Conservation (phyloP, 2,113 vertebrate genomes). For the Petaurus breviceps region DNA sequence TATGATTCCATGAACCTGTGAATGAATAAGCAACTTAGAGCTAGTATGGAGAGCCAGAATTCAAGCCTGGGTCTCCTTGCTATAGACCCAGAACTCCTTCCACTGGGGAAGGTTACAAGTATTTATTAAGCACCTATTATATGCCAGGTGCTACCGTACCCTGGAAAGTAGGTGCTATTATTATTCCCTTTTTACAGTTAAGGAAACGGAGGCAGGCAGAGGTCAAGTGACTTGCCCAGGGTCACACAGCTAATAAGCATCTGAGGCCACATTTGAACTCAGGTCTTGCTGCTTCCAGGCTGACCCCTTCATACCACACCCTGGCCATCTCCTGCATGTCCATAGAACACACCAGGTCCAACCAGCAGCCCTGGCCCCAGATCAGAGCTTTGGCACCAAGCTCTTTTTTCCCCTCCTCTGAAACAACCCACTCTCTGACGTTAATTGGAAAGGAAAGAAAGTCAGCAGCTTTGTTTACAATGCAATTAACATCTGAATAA, state of each 20-base stretch:
- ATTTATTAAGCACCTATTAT: background rate
- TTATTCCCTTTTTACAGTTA: background rate
- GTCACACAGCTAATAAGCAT: background rate
- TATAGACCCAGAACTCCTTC: background rate
- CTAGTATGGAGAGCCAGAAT: background rate
- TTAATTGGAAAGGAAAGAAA: constrained; percentile 66
- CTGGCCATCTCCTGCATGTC: too few species aligned
- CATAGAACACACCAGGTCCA: background rate
- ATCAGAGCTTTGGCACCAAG: rapidly evolving
- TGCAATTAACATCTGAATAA: constrained; percentile 82
- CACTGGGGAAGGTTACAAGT: background rate
- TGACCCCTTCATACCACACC: rapidly evolving
- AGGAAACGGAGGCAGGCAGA: background rate
- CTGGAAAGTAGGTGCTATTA: background rate
- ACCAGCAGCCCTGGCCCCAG: background rate
- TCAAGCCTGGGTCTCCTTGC: background rate
- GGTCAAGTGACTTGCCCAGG: background rate
- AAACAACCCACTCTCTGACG: constrained; percentile 20
- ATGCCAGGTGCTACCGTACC: background rate
- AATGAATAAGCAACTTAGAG: background rate
- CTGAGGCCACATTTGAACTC: background rate
- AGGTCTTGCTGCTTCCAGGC: background rate
- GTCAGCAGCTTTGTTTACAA: constrained; percentile 81
- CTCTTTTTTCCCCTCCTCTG: rapidly evolving
- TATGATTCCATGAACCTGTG: background rate